phyloP scores from a whole-genome alignment of 1,140 invertebrate species.

The Pseudomyrmex flavicornis region DNA sequence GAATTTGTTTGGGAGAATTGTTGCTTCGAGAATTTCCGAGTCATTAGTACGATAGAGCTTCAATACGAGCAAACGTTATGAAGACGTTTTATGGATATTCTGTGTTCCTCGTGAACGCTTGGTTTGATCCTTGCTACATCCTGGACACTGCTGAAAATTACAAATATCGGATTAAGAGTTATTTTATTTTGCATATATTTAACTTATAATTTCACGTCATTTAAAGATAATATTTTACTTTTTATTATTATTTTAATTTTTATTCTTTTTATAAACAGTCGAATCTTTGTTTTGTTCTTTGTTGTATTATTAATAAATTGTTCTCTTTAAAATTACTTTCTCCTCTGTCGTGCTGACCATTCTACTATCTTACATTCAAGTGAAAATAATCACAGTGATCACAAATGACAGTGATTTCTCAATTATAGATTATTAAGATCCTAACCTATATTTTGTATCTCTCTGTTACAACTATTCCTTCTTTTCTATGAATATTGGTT shows the following conservation, averaged over 20 bases:
- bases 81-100: slow-evolving; percentile 64
- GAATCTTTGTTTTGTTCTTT: too few relatives aligned
- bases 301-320: too few relatives aligned
- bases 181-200: not conserved
- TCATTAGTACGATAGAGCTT: slow-evolving; percentile 13
- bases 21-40: not conserved
- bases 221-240: not conserved
- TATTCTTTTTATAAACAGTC: too few relatives aligned
- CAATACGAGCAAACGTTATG: slow-evolving; percentile 9
- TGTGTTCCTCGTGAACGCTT: slow-evolving; percentile 72
- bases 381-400: too few relatives aligned
- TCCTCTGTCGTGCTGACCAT: too few relatives aligned
- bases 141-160: slow-evolving; percentile 10
- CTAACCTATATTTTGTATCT: too few relatives aligned
- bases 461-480: too few relatives aligned
- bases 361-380: too few relatives aligned
- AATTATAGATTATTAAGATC: too few relatives aligned
- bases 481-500: too few relatives aligned
- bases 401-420: too few relatives aligned
- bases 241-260: not conserved
- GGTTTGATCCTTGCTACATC: slow-evolving; percentile 70
- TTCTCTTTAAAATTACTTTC: too few relatives aligned
- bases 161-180: not conserved
- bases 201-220: not conserved
- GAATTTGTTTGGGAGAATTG: slow-evolving; percentile 2